These are phyloP conservation scores for Rousettus leschenaultii DNA, from an alignment of 2,113 vertebrate genomes.

Conservation along the genomic window DNA sequence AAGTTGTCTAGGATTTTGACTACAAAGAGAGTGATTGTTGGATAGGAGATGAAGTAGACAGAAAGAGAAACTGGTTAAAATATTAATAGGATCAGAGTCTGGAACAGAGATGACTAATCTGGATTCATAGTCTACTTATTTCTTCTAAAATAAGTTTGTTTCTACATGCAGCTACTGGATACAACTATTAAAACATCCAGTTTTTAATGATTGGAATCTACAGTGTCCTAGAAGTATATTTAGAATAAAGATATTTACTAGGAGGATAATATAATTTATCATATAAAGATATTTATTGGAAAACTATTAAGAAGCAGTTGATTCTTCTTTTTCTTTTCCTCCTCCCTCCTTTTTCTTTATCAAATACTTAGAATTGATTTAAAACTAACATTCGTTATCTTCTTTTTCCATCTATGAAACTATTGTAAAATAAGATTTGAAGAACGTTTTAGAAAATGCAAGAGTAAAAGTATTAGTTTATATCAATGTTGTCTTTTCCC, in stretches of 20 bases:
- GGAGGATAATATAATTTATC: background rate
- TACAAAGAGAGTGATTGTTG: background rate
- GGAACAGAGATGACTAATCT: background rate
- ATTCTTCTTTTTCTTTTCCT: background rate
- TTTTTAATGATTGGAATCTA: background rate
- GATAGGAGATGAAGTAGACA: background rate
- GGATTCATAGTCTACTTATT: background rate
- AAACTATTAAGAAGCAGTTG: background rate
- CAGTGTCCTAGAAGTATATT: background rate
- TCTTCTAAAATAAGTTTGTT: background rate
- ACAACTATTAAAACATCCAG: background rate
- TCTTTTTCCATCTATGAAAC: background rate
- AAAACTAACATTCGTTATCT: background rate
- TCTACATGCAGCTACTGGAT: background rate
- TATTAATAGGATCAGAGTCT: background rate
- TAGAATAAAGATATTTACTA: background rate
- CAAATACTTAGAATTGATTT: slow-evolving; percentile 2
- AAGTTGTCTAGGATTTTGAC: background rate
- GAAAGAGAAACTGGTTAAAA: background rate
- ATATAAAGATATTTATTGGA: background rate
- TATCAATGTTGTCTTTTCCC: slow-evolving; percentile 56
- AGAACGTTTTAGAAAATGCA: background rate
- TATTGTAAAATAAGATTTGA: background rate
- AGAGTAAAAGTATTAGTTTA: slow-evolving; percentile 39
- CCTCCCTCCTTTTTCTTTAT: background rate